These are phyloP conservation scores for Hymenochirus boettgeri DNA, from an alignment of 2,113 vertebrate genomes.

Conservation along the genomic window DNA sequence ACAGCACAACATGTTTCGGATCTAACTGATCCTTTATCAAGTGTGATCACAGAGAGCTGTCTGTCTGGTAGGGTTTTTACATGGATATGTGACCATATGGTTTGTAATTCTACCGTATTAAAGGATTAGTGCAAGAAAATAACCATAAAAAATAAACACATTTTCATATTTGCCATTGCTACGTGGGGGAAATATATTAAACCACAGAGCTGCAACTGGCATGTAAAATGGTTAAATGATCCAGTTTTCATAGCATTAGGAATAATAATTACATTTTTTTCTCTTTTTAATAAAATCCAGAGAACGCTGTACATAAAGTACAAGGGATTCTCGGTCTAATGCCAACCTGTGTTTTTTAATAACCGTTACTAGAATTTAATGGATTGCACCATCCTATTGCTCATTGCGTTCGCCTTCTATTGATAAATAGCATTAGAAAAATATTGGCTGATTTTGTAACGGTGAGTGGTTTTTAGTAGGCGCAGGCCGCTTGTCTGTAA, in stretches of 20 bases:
- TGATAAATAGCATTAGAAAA: slow-evolving; percentile 38
- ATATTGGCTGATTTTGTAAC: slow-evolving; percentile 38
- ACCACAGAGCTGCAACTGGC: neutral
- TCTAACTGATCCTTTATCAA: too few species aligned
- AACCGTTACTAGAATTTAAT: slow-evolving; percentile 33
- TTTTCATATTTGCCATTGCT: too few species aligned
- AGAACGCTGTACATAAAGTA: slow-evolving; percentile 7
- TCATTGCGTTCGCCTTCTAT: slow-evolving; percentile 29
- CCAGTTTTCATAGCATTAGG: slow-evolving; percentile 14
- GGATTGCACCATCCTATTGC: slow-evolving; percentile 19
- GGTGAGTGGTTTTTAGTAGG: slow-evolving; percentile 38
- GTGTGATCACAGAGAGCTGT: too few species aligned
- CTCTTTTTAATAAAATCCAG: slow-evolving; percentile 15
- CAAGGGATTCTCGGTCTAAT: slow-evolving; percentile 6
- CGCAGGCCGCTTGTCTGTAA: slow-evolving; percentile 37
- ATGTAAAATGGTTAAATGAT: slow-evolving; percentile 23
- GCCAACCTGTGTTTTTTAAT: slow-evolving; percentile 29
- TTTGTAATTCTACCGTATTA: too few species aligned
- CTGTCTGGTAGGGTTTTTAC: too few species aligned
- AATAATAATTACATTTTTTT: slow-evolving; percentile 10
- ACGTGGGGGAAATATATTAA: too few species aligned
- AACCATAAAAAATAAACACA: too few species aligned
- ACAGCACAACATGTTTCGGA: too few species aligned
- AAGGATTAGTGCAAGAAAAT: too few species aligned
- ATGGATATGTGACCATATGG: too few species aligned